Conservation (phyloP, 2,113 vertebrate species). For the Lamprotornis superbus region DNA sequence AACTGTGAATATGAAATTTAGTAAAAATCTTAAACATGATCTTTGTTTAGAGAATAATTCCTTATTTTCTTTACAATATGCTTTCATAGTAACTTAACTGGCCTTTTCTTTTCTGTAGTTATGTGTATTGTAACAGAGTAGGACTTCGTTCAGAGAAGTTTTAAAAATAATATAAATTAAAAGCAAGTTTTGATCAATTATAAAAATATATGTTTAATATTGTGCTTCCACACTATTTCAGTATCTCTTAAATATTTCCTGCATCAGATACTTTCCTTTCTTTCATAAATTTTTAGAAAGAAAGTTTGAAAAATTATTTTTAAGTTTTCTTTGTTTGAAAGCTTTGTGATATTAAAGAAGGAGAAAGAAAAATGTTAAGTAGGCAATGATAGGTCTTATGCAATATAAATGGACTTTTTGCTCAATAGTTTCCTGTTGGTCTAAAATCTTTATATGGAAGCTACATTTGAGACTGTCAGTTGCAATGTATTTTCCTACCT, state of each 20-base stretch:
- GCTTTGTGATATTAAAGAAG: neutral
- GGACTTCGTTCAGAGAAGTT: neutral
- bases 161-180: neutral
- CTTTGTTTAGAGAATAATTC: neutral
- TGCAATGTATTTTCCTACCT: neutral
- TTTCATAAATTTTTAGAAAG: neutral
- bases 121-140: slow-evolving; percentile 13
- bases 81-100: slow-evolving; percentile 8
- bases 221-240: neutral
- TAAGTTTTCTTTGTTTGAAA: neutral
- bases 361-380: neutral
- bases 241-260: neutral
- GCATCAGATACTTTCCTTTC: neutral
- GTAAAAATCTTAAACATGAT: neutral
- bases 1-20: neutral
- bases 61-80: neutral
- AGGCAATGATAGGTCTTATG: neutral
- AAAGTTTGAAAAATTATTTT: neutral
- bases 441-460: neutral
- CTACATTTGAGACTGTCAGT: neutral
- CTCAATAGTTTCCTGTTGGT: neutral
- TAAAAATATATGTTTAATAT: neutral
- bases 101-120: slow-evolving; percentile 24
- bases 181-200: neutral
- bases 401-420: neutral